A percentile compares a stretch with the other conserved stretches of the same genome.
These are phyloP conservation scores for Oxyruncus cristatus DNA, from an alignment of 2,113 vertebrate genomes.

Conservation along the genomic window DNA sequence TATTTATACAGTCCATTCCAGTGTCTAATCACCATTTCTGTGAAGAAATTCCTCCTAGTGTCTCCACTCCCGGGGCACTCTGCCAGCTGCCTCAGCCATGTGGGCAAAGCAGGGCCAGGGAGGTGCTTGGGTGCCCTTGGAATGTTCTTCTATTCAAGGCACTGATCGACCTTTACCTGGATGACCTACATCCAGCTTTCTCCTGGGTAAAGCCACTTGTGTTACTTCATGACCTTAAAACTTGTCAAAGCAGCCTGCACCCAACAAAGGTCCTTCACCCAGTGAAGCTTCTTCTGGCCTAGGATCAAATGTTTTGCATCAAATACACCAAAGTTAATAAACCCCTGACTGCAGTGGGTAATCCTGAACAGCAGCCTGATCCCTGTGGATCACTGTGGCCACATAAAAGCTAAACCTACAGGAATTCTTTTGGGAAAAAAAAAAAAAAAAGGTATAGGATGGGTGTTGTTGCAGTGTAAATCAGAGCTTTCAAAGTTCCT, in stretches of 20 bases:
- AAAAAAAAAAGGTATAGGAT: not conserved
- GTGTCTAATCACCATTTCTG: too few species aligned
- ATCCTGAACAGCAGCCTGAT: not conserved
- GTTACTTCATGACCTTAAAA: not conserved
- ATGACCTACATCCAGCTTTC: not conserved
- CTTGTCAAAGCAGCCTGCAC: not conserved
- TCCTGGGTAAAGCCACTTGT: not conserved
- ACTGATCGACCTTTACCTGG: not conserved
- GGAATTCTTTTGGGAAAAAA: not conserved
- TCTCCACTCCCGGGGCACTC: not conserved
- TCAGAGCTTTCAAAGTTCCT: not conserved
- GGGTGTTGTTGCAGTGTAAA: not conserved
- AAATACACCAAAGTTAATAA: not conserved
- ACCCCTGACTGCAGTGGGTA: rapidly evolving
- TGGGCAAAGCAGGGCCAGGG: not conserved
- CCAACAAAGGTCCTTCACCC: not conserved
- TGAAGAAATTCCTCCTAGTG: too few species aligned
- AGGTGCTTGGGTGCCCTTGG: not conserved
- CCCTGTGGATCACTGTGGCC: too few species aligned
- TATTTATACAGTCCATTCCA: too few species aligned
- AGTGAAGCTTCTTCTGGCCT: not conserved
- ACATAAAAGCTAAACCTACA: not conserved
- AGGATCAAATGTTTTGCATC: not conserved
- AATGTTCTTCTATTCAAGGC: not conserved
- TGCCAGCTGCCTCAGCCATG: not conserved